A percentile compares a stretch with the other conserved stretches of the same genome.
Conservation (phyloP, 2,888 invertebrate genomes). For the Calliscelio sp. region DNA sequence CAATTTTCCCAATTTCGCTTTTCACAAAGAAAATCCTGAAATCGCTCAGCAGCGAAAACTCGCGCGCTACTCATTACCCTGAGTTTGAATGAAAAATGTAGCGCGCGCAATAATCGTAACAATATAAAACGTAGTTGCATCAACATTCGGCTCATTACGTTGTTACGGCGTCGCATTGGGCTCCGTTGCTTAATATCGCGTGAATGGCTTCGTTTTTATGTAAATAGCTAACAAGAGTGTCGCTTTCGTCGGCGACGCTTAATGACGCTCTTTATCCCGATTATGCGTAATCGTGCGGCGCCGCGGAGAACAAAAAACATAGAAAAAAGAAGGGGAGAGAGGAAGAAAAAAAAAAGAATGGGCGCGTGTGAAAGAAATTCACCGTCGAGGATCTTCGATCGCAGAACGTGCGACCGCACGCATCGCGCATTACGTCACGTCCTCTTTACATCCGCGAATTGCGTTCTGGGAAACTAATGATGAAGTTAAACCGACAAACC, state of each 20-base stretch:
- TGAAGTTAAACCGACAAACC: constrained; percentile 60
- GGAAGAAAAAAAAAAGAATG: too few relatives aligned
- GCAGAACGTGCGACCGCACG: constrained; percentile 27
- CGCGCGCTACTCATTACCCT: constrained; percentile 34
- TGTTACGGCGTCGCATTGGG: constrained; percentile 33
- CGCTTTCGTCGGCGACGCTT: constrained; percentile 62
- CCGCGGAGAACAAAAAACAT: too few relatives aligned
- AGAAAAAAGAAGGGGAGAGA: too few relatives aligned
- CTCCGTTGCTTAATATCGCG: constrained; percentile 58
- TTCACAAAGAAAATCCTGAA: not conserved
- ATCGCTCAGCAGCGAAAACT: not conserved
- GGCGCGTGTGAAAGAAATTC: constrained; percentile 55
- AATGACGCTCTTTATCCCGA: constrained; percentile 69
- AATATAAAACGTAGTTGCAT: constrained; percentile 50
- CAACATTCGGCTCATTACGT: constrained; percentile 40
- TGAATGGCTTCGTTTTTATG: constrained; percentile 58
- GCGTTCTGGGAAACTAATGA: constrained; percentile 54
- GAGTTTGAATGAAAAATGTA: constrained; percentile 45
- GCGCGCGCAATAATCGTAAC: constrained; percentile 58
- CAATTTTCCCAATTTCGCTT: not conserved
- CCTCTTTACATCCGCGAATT: constrained; percentile 35
- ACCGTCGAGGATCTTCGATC: constrained; percentile 52
- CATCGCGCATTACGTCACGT: constrained; percentile 56
- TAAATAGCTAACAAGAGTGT: constrained; percentile 65
- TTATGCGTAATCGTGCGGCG: constrained; percentile 56